Evolutionary conservation across 2,888 invertebrate genomes (phyloP).

Genomic region (Conomelus anceps): DNA sequence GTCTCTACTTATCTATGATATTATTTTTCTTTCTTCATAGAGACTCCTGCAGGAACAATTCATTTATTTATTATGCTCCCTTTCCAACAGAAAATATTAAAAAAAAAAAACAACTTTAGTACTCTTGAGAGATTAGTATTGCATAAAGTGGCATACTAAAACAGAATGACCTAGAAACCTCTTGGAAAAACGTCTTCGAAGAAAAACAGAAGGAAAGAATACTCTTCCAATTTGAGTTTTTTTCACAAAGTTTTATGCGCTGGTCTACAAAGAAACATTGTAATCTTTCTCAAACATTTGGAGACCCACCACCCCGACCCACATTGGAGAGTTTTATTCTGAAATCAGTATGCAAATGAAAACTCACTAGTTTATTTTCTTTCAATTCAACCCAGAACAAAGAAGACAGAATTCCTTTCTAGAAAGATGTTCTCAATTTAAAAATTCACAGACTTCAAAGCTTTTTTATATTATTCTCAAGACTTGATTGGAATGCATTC

Average conservation of each 20-base stretch:
- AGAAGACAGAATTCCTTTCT: not conserved
- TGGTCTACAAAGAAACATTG: not conserved
- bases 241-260: not conserved
- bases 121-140: too few species aligned
- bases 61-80: too few species aligned
- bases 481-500: too few species aligned
- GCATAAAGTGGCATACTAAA: not conserved
- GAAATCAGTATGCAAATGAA: not conserved
- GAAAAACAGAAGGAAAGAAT: not conserved
- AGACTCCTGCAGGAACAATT: too few species aligned
- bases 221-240: not conserved
- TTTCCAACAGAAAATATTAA: too few species aligned
- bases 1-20: too few species aligned
- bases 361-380: not conserved
- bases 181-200: not conserved
- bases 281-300: too few species aligned
- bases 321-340: not conserved
- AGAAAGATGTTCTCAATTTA: not conserved
- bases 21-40: too few species aligned
- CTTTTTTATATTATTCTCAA: not conserved
- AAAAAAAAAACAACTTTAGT: too few species aligned
- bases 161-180: not conserved
- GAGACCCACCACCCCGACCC: not conserved
- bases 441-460: not conserved
- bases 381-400: not conserved